Conservation (phyloP, 2,797 vertebrate species). For the Pseudopleuronectes americanus region DNA sequence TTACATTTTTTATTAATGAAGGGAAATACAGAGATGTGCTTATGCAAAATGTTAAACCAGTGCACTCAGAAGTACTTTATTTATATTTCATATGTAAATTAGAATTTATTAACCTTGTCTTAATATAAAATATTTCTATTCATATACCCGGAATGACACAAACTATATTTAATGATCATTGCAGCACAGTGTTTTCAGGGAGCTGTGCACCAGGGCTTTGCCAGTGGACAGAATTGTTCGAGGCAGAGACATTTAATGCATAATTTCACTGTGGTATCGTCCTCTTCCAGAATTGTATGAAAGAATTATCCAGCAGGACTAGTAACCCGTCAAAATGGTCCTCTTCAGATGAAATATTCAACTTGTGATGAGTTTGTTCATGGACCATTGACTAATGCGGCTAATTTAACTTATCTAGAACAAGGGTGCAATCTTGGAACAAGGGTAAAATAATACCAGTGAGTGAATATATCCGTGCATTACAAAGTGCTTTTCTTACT, state of each 20-base stretch:
- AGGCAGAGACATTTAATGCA: conserved; percentile 1
- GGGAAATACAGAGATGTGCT: not conserved
- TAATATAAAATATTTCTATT: not conserved
- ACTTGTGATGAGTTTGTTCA: conserved; percentile 1
- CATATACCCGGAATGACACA: conserved; percentile 10
- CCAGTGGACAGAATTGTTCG: conserved; percentile 11
- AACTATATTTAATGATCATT: not conserved
- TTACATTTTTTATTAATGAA: too few relatives aligned
- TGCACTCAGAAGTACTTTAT: not conserved
- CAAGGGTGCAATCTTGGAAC: conserved; percentile 15
- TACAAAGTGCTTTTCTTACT: conserved; percentile 7
- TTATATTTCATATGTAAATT: not conserved
- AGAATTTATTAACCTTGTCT: conserved; percentile 11
- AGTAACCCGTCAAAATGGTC: not conserved
- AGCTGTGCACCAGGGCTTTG: conserved; percentile 6
- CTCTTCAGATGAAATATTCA: not conserved
- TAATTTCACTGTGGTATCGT: not conserved
- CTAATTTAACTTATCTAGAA: not conserved
- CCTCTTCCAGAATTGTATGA: not conserved
- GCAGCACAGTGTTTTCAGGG: not conserved
- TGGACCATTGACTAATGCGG: conserved; percentile 10
- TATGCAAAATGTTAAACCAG: not conserved
- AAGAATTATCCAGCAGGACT: conserved; percentile 16
- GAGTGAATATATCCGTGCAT: conserved; percentile 14
- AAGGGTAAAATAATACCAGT: not conserved